Evolutionary conservation across 2,888 invertebrate genomes (phyloP).

Genomic region (Clostera curtula): DNA sequence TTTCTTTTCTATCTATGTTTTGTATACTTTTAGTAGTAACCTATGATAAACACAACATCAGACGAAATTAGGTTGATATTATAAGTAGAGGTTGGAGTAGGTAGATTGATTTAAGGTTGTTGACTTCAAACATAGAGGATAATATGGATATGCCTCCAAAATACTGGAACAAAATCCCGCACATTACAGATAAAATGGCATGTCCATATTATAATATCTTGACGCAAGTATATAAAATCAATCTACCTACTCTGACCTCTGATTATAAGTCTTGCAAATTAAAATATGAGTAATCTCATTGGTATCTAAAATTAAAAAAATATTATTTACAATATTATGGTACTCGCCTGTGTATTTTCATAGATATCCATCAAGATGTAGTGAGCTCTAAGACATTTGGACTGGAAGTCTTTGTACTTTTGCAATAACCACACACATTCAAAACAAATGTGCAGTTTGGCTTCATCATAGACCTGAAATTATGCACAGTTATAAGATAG

Average conservation of each 20-base stretch:
- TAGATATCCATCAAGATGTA: conserved; percentile 5
- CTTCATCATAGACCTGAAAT: conserved; percentile 4
- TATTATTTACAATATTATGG: background rate
- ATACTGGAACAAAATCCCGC: too few species aligned
- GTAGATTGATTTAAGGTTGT: background rate
- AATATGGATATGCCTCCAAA: too few species aligned
- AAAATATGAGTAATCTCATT: too few species aligned
- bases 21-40: conserved; percentile 5
- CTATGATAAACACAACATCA: conserved; percentile 5
- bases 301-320: too few species aligned
- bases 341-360: conserved; percentile 4
- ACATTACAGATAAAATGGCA: too few species aligned
- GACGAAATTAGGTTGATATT: background rate
- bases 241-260: too few species aligned
- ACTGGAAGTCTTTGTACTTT: conserved; percentile 16
- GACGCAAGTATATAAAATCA: too few species aligned
- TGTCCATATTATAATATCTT: too few species aligned
- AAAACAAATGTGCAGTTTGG: conserved; percentile 12
- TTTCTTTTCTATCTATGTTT: conserved; percentile 13
- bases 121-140: too few species aligned
- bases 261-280: too few species aligned
- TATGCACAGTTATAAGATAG: too few species aligned
- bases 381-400: conserved; percentile 13
- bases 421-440: conserved; percentile 14
- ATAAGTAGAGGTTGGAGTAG: background rate